Evolutionary conservation across 2,797 vertebrate species (phyloP), one percentile per base, ranked within the genome.

Genomic region (Phoebastria nigripes): DNA sequence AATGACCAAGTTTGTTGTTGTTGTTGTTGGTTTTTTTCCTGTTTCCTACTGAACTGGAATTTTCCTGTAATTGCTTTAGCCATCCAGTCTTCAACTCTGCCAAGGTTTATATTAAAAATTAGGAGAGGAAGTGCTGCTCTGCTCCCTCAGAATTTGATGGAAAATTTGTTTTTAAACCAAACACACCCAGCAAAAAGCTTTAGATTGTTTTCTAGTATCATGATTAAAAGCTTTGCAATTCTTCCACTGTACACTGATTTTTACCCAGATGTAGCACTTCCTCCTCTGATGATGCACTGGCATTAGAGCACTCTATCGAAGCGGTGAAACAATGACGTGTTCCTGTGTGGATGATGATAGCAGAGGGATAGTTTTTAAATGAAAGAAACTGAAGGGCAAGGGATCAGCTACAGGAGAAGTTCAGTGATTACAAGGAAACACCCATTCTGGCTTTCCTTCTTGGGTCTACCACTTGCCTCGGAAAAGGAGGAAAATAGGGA

Each of bases 161-260:
- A 80, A 80, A 87, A 65, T 63, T 67, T 80, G 31, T 15, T 91
- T 94, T 82, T 69, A 46, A 80, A 80, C 10, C 15, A 82, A 86
- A 74, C 18, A 42, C 16, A 52, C n/a, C 94, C 26, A 35, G 71
- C 51, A 82, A 87, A 92, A 87, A 65, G 6, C 58, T 78, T 84
- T n/a, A 47, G 49, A 42, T 37, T 79, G 26, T 46, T 93, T 83
- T 88, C 51, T 83, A 21, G 15, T 49, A 80, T 82, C 55, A 51
- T 74, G 65, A 81, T 92, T 81, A 81, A 86, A 94, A 89, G 41
- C 54, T 82, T 65, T 78, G 28, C 67, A 28, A 78, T 81, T 93
- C 78, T 87, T 82, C 59, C n/a, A 61, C 35, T 89, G 33, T 54
- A 89, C 93, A 93, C n/a, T 77, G 52, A 67, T 77, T 94, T 93